Conservation (phyloP, 1,140 invertebrate species). For the Conus ventricosus region DNA sequence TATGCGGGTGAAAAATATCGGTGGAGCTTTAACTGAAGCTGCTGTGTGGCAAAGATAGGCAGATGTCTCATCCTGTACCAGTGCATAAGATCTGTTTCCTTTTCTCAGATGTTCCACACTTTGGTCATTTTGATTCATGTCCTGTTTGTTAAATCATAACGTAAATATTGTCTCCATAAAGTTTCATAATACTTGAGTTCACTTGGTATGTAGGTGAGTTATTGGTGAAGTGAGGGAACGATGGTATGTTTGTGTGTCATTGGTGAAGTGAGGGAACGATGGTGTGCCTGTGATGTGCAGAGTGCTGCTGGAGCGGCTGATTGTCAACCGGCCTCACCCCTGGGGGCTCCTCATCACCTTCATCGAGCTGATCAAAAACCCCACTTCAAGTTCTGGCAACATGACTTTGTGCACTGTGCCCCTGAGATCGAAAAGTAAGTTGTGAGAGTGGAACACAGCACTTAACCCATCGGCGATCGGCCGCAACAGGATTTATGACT, state of each 20-base stretch:
- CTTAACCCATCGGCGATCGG: too few species aligned
- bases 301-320: slow-evolving; percentile 95
- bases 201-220: not conserved
- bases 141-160: too few species aligned
- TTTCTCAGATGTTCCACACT: too few species aligned
- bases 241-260: slow-evolving; percentile 23
- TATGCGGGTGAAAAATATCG: too few species aligned
- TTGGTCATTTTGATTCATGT: too few species aligned
- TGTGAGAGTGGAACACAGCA: not conserved
- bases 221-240: not conserved
- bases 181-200: too few species aligned
- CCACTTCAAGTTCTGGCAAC: slow-evolving; percentile 99
- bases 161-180: too few species aligned
- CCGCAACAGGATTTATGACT: too few species aligned
- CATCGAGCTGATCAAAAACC: slow-evolving; percentile 99
- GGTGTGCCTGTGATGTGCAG: slow-evolving; percentile 74
- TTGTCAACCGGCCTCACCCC: slow-evolving; percentile 98
- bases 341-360: slow-evolving; percentile 99
- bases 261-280: not conserved
- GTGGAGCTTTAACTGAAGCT: too few species aligned
- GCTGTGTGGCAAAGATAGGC: too few species aligned
- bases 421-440: slow-evolving; percentile 94
- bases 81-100: too few species aligned
- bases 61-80: too few species aligned
- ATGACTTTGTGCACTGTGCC: slow-evolving; percentile 99